These are phyloP conservation scores for Elephas maximus DNA, from an alignment of 2,113 vertebrate species.

Conservation along the genomic window DNA sequence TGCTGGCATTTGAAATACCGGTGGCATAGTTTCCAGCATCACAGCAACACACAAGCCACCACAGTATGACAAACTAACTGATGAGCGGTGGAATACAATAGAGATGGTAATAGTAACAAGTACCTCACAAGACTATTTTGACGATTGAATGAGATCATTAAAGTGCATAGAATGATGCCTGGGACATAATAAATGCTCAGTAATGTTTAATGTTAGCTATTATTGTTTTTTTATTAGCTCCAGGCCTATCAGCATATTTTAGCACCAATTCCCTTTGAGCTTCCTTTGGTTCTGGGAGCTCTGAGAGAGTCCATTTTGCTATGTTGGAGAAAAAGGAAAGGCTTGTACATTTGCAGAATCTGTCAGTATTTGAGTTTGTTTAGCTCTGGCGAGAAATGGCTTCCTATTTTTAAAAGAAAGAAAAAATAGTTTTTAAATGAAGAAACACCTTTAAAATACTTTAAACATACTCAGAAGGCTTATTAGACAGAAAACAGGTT, in stretches of 20 bases:
- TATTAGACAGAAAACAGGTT: slow-evolving; percentile 75
- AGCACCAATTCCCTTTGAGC: not conserved
- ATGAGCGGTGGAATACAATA: not conserved
- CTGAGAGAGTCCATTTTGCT: slow-evolving; percentile 54
- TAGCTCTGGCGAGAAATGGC: slow-evolving; percentile 68
- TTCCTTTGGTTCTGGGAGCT: slow-evolving; percentile 27
- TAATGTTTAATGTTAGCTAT: slow-evolving; percentile 8
- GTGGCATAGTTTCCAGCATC: too few species aligned
- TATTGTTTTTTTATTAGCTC: slow-evolving; percentile 46
- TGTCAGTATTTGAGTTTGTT: slow-evolving; percentile 60
- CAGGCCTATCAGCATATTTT: not conserved
- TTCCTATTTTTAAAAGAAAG: slow-evolving; percentile 77
- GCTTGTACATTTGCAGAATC: slow-evolving; percentile 57
- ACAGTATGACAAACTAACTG: too few species aligned
- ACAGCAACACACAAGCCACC: too few species aligned
- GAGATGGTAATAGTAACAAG: not conserved
- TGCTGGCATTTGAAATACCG: too few species aligned
- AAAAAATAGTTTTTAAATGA: slow-evolving; percentile 65
- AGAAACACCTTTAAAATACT: slow-evolving; percentile 68
- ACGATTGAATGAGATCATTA: slow-evolving; percentile 16
- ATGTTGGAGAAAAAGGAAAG: slow-evolving; percentile 57
- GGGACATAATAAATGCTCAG: not conserved
- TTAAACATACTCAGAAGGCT: slow-evolving; percentile 69
- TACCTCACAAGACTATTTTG: not conserved
- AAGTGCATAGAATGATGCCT: slow-evolving; percentile 1